Conservation (phyloP, 2,113 vertebrate genomes). For the Rhea americana region DNA sequence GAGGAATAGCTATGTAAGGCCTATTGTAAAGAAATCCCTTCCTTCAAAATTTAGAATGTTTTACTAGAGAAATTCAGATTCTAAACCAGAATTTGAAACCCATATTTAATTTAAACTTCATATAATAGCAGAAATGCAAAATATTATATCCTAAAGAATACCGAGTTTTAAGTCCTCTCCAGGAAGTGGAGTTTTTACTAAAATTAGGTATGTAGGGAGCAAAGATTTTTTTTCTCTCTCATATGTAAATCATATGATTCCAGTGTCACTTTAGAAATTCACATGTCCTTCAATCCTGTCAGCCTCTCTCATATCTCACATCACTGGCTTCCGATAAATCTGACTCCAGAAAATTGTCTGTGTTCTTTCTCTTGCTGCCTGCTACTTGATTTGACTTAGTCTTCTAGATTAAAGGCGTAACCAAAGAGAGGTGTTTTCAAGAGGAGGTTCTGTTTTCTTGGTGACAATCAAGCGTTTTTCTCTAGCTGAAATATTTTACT, state of each 20-base stretch:
- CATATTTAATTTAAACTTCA: background rate
- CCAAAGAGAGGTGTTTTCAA: background rate
- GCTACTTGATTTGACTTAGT: background rate
- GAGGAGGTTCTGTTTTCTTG: background rate
- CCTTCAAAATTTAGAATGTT: background rate
- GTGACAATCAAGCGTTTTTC: background rate
- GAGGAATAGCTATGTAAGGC: too few species aligned
- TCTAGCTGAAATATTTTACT: background rate
- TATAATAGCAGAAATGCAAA: background rate
- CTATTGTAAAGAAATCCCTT: too few species aligned
- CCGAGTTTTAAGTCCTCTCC: background rate
- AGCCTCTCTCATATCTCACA: background rate
- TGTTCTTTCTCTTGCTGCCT: background rate
- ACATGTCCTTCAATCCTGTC: accelerated
- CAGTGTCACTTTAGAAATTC: background rate
- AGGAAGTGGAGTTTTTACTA: background rate
- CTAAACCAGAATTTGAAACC: background rate
- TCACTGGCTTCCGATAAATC: background rate
- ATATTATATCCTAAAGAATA: background rate
- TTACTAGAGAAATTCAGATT: background rate
- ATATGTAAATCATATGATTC: background rate
- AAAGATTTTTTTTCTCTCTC: background rate
- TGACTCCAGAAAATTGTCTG: background rate
- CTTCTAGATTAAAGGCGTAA: background rate
- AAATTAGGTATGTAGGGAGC: background rate